These are phyloP conservation scores for Hirtodrosophila histrioides DNA, from an alignment of 2,888 invertebrate genomes.

Conservation along the genomic window DNA sequence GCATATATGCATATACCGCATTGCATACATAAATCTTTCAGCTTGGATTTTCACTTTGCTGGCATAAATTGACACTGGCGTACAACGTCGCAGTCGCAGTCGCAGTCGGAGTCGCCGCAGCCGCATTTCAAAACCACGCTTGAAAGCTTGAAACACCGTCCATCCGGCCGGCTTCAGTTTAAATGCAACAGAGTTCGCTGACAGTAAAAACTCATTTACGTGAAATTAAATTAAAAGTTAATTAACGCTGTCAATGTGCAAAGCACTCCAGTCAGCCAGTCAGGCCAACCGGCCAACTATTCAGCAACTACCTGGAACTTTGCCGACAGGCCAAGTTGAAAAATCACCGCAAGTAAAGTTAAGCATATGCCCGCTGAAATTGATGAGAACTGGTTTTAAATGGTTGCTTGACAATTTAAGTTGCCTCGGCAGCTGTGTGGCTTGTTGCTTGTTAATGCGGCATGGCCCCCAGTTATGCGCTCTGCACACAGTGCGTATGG, in stretches of 20 bases:
- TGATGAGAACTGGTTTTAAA: constrained; percentile 80
- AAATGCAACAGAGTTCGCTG: constrained; percentile 73
- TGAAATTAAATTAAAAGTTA: constrained; percentile 82
- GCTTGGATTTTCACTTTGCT: constrained; percentile 79
- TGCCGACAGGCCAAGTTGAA: constrained; percentile 65
- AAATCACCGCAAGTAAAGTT: constrained; percentile 79
- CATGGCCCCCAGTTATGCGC: constrained; percentile 62
- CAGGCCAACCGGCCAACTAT: constrained; percentile 42
- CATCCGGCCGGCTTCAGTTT: constrained; percentile 39
- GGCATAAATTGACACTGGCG: constrained; percentile 82
- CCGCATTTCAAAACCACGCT: constrained; percentile 80
- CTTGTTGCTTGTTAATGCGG: constrained; percentile 36
- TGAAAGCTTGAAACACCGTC: constrained; percentile 61
- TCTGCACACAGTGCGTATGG: constrained; percentile 70
- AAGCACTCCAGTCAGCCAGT: constrained; percentile 69
- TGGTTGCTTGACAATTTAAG: constrained; percentile 69
- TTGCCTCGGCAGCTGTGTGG: constrained; percentile 42
- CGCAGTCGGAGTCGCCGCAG: constrained; percentile 8
- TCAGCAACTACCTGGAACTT: constrained; percentile 62
- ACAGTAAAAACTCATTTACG: constrained; percentile 82
- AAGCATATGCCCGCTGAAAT: constrained; percentile 77
- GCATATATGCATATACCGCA: constrained; percentile 41
- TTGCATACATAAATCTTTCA: constrained; percentile 75
- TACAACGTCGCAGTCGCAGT: constrained; percentile 36
- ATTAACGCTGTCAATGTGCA: constrained; percentile 82